These are phyloP conservation scores for Novumbra hubbsi DNA, from an alignment of 2,797 vertebrate genomes.

Conservation along the genomic window DNA sequence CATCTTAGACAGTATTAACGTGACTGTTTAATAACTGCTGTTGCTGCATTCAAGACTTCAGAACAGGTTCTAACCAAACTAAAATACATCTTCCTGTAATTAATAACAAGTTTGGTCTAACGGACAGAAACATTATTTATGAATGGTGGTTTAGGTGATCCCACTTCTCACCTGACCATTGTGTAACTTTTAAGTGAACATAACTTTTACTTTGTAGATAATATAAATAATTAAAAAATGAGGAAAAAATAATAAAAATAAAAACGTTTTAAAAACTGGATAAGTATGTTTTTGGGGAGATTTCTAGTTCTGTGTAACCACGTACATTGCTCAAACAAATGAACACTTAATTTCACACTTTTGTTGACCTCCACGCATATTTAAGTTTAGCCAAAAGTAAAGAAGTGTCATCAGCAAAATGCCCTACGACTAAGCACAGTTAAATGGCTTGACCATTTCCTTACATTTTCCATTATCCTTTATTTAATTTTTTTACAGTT, in stretches of 20 bases:
- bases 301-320: not conserved
- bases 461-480: not conserved
- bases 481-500: not conserved
- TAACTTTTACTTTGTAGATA: constrained; percentile 99
- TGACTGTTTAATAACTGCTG: constrained; percentile 82
- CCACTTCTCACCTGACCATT: constrained; percentile 88
- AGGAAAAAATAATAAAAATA: constrained; percentile 98
- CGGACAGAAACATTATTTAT: constrained; percentile 87
- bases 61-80: constrained; percentile 92
- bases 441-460: not conserved
- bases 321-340: too few species aligned
- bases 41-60: constrained; percentile 86
- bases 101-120: constrained; percentile 82
- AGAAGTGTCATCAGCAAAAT: too few species aligned
- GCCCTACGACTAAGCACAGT: too few species aligned
- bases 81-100: constrained; percentile 75
- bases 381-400: too few species aligned
- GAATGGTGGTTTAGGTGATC: constrained; percentile 87
- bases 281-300: constrained; percentile 8
- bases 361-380: too few species aligned
- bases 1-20: constrained; percentile 93
- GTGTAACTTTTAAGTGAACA: constrained; percentile 99
- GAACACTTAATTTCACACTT: too few species aligned
- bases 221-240: constrained; percentile 98
- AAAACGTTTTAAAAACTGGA: constrained; percentile 99